Evolutionary conservation across 2,888 invertebrate species (phyloP), one percentile per base, ranked within the genome.

Genomic region (Euclidia mi): DNA sequence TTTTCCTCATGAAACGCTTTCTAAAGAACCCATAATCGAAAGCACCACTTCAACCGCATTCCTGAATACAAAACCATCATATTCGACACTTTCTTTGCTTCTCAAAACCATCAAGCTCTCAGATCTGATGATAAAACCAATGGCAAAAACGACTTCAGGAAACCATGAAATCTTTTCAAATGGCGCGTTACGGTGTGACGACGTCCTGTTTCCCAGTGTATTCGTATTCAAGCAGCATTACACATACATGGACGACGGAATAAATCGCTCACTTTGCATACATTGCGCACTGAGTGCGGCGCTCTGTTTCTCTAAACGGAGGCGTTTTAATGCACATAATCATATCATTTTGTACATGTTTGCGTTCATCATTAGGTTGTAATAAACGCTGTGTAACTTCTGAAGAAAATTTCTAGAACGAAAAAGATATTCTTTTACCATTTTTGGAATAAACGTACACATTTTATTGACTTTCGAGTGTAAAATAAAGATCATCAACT

Each of bases 251-350:
- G 78, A 61, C 76, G 78, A 71, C 74, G 74, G 81, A 83, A 84
- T 79, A 88, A 88, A 87, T 86, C 87, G 85, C 70, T 81, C 84
- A 83, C 80, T 82, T 77, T 79, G 84, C 84, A 84, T 81, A 82
- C 84, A 81, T 76, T 75, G 79, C 81, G 69, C 69, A 51, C 56
- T 71, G 66, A 73, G 64, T 65, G 62, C 55, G 43, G 40, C 58
- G 65, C 56, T 46, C 64, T 58, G 57, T 59, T 49, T 55, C 63
- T 64, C 56, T 46, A 43, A 45, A 51, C 56, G 34, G 56, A 29
- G 49, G 57, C 34, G 53, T 57, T 76, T 65, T 76, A 70, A 70
- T 74, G 78, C 67, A 70, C 57, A 49, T 61, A 56, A 59, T 74
- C 57, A 65, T 77, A 64, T 51, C 52, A 31, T 45, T 47, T 17